phyloP scores from a whole-genome alignment of 2,113 vertebrate species.

The Anolis sagrei region DNA sequence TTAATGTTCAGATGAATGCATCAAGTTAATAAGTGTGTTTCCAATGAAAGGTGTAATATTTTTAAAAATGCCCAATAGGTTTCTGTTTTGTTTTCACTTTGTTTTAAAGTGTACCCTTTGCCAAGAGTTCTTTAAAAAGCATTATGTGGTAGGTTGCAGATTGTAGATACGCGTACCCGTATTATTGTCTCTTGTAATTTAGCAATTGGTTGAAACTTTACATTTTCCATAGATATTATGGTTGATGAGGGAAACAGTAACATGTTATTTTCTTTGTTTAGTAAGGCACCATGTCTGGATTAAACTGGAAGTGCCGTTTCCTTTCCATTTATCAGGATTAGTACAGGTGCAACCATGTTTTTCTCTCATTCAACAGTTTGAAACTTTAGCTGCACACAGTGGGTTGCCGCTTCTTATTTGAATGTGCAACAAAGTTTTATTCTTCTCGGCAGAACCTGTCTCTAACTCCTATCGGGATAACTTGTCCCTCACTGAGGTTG shows the following conservation, averaged over 20 bases:
- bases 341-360: conserved; percentile 53
- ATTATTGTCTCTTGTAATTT: conserved; percentile 54
- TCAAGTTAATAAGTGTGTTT: background rate
- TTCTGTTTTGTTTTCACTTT: background rate
- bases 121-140: conserved; percentile 17
- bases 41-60: background rate
- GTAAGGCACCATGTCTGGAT: conserved; percentile 35
- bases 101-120: background rate
- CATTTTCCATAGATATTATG: conserved; percentile 39
- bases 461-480: conserved; percentile 42
- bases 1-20: background rate
- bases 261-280: conserved; percentile 20
- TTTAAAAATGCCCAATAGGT: background rate
- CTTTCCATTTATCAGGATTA: conserved; percentile 50
- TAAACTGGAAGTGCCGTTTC: conserved; percentile 49
- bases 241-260: conserved; percentile 35
- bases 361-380: conserved; percentile 51
- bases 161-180: conserved; percentile 45
- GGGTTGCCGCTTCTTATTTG: conserved; percentile 54
- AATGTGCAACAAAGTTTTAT: conserved; percentile 23
- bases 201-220: conserved; percentile 64
- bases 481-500: conserved; percentile 34
- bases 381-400: conserved; percentile 63
- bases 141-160: conserved; percentile 56
- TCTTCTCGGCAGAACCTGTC: conserved; percentile 47